Conservation (phyloP, 2,888 invertebrate genomes). For the Trissolcus brochymenae region DNA sequence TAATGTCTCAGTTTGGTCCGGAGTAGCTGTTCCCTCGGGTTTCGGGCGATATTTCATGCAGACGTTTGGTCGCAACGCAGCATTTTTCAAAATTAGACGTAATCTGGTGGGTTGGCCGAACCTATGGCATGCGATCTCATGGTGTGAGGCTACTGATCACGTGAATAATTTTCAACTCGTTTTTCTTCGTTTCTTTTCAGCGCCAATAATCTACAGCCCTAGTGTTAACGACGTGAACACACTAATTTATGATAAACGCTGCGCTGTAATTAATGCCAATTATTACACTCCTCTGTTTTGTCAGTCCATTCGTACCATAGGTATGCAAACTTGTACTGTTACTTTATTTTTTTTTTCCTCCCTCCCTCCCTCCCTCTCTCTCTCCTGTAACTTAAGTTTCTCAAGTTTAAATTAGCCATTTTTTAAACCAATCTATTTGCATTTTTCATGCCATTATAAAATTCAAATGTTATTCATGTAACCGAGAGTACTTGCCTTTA, state of each 20-base stretch:
- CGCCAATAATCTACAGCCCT: conserved; percentile 35
- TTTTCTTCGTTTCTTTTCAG: conserved; percentile 38
- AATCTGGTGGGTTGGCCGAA: conserved; percentile 49
- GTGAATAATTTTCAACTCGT: conserved; percentile 42
- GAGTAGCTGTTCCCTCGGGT: conserved; percentile 24
- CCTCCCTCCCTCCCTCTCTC: too few species aligned
- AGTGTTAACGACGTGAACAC: conserved; percentile 43
- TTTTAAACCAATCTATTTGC: too few species aligned
- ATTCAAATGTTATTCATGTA: neutral
- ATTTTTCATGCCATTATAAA: neutral
- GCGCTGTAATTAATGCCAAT: conserved; percentile 46
- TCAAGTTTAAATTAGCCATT: too few species aligned
- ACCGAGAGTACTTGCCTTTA: neutral
- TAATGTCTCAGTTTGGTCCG: conserved; percentile 40
- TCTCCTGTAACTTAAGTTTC: too few species aligned
- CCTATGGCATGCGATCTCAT: conserved; percentile 56
- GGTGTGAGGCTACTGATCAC: conserved; percentile 53
- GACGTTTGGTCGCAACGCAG: conserved; percentile 30
- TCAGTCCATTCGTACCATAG: conserved; percentile 10
- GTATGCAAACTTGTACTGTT: neutral
- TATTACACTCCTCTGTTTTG: conserved; percentile 42
- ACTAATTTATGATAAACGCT: conserved; percentile 42
- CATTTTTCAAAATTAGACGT: conserved; percentile 55
- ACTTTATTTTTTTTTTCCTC: neutral
- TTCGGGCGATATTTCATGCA: conserved; percentile 37